Conservation (phyloP, 2,113 vertebrate species). For the Periophthalmodon schlosseri region DNA sequence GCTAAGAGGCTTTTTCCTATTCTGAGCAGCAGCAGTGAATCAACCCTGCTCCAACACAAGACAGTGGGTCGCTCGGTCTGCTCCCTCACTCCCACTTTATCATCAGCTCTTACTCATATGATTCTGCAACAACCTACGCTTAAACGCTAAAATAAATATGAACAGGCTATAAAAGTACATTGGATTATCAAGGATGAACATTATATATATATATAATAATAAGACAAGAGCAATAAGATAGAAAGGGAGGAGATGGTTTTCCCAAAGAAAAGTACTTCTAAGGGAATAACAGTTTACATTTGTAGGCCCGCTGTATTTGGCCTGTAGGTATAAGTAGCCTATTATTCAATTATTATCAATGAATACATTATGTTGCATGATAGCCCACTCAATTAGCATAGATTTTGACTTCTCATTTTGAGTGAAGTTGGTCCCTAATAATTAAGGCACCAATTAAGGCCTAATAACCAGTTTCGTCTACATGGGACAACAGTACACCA, state of each 20-base stretch:
- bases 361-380: not conserved
- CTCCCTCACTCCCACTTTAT: not conserved
- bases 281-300: not conserved
- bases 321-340: not conserved
- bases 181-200: not conserved
- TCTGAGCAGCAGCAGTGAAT: constrained; percentile 51
- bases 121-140: not conserved
- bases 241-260: not conserved
- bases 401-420: not conserved
- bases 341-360: not conserved
- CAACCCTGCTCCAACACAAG: constrained; percentile 17
- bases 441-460: not conserved
- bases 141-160: not conserved
- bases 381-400: too few relatives aligned
- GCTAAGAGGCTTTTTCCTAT: constrained; percentile 73
- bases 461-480: too few relatives aligned
- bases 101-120: not conserved
- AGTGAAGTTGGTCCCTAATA: not conserved
- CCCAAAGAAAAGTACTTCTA: not conserved
- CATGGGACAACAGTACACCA: not conserved
- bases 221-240: not conserved
- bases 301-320: too few relatives aligned
- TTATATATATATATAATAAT: too few relatives aligned
- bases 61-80: constrained; percentile 20
- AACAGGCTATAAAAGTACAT: not conserved